Conservation (phyloP, 2,113 vertebrate species). For the Hippocampus comes region DNA sequence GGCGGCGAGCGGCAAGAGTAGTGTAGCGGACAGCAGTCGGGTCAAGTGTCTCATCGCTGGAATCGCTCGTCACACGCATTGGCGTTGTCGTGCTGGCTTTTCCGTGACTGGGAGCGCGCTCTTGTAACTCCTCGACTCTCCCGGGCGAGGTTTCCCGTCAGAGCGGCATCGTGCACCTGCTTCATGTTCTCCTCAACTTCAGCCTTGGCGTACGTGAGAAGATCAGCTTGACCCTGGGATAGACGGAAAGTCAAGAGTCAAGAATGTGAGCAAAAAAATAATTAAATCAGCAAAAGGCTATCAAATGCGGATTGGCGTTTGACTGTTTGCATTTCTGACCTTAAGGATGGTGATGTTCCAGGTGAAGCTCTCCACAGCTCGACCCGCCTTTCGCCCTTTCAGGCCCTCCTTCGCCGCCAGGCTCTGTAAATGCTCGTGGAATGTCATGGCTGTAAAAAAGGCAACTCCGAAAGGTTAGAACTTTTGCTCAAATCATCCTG, state of each 20-base stretch:
- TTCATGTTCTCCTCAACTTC: constrained; percentile 91
- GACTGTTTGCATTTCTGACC: constrained; percentile 65
- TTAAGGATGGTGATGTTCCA: constrained; percentile 98
- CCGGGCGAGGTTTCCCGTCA: constrained; percentile 84
- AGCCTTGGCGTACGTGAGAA: constrained; percentile 86
- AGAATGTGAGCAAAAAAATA: not conserved
- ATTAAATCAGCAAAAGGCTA: not conserved
- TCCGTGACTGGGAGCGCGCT: constrained; percentile 42
- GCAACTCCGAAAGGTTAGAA: not conserved
- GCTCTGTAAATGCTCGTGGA: constrained; percentile 86
- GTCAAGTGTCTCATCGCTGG: not conserved
- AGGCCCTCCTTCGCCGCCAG: constrained; percentile 86
- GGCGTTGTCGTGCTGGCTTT: constrained; percentile 72
- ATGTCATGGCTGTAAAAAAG: constrained; percentile 83
- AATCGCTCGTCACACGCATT: constrained; percentile 11
- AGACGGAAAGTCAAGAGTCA: not conserved
- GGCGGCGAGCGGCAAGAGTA: not conserved
- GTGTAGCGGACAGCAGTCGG: not conserved
- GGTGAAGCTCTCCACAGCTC: constrained; percentile 90
- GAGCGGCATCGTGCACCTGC: constrained; percentile 86
- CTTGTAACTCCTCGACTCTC: constrained; percentile 49
- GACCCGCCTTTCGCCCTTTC: constrained; percentile 88
- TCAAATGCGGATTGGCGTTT: not conserved
- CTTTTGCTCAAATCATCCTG: too few relatives aligned
- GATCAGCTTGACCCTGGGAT: constrained; percentile 87